phyloP scores from a whole-genome alignment of 2,113 vertebrate species.

The Pluvianellus socialis region DNA sequence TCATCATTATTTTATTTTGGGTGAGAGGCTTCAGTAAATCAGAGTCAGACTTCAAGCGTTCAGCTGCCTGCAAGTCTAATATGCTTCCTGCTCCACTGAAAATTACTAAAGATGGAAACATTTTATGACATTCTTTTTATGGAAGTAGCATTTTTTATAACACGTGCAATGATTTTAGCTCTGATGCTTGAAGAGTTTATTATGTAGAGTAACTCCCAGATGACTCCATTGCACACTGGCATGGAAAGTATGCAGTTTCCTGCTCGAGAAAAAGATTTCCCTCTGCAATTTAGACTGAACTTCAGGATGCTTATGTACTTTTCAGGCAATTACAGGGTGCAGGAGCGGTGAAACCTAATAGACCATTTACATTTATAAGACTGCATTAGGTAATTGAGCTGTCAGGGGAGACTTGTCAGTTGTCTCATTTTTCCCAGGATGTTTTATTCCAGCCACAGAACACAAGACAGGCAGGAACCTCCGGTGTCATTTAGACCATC shows the following conservation, averaged over 20 bases:
- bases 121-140: background rate
- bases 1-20: background rate
- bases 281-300: background rate
- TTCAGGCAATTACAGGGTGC: background rate
- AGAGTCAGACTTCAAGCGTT: background rate
- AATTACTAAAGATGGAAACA: slow-evolving; percentile 14
- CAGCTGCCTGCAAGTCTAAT: background rate
- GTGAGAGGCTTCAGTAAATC: background rate
- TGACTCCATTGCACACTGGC: background rate
- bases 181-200: background rate
- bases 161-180: background rate
- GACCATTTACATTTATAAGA: background rate
- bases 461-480: background rate
- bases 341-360: background rate
- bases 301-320: slow-evolving; percentile 19
- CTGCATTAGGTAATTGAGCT: background rate
- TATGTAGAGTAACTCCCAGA: background rate
- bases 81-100: background rate
- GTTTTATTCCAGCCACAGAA: background rate
- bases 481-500: background rate
- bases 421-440: background rate
- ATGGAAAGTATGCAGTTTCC: background rate
- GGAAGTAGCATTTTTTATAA: background rate
- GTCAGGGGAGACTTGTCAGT: background rate
- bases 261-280: background rate